Evolutionary conservation across 1,140 invertebrate species (phyloP), one percentile per base, ranked within the genome.

Genomic region (Matsumurasca onukii): DNA sequence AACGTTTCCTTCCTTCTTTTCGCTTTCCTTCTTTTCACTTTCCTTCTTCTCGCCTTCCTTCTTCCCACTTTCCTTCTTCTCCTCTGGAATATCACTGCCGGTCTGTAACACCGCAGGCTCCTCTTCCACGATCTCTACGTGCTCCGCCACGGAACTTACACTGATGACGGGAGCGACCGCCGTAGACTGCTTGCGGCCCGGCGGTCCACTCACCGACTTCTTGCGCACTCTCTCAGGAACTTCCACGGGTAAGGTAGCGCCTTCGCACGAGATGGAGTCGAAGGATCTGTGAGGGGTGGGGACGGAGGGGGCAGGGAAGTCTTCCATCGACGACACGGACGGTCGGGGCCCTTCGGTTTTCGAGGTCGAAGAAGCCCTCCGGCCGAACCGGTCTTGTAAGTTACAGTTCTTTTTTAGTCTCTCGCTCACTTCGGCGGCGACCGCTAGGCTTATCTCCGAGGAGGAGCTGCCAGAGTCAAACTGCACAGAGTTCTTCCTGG

Each of bases 111-210:
- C n/a, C n/a, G n/a, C n/a, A n/a, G n/a, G n/a, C 72, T 77, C 78
- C 75, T 63, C 55, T 31, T 73, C 68, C 52, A 67, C 48, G 31
- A 20, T 59, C 22, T 80, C 81, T 5, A 77, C 79, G 55, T 89
- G 86, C 65, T 88, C 88, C 13, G 84, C 83, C 31, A 86, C 88
- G 1, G 87, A 87, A 78, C 86, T 89, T 30, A 90, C 88, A 78
- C 87, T 89, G 72, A 89, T 90, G 31, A 88, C 81, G n/a, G 88
- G 88, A 3, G 88, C 82, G 57, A 81, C 81, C 9, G 79, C 73
- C 24, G 75, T 75, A 29, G 72, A 76, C 31, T 68, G 62, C 27
- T 72, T 69, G 12, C 64, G 25, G 34, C 62, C 63, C 1, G 72
- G 59, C 20, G 48, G 55, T 13, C 67, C 67, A 31, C 66, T 69